These are phyloP conservation scores for Mechanitis messenoides DNA, from an alignment of 2,888 invertebrate species.

Conservation along the genomic window DNA sequence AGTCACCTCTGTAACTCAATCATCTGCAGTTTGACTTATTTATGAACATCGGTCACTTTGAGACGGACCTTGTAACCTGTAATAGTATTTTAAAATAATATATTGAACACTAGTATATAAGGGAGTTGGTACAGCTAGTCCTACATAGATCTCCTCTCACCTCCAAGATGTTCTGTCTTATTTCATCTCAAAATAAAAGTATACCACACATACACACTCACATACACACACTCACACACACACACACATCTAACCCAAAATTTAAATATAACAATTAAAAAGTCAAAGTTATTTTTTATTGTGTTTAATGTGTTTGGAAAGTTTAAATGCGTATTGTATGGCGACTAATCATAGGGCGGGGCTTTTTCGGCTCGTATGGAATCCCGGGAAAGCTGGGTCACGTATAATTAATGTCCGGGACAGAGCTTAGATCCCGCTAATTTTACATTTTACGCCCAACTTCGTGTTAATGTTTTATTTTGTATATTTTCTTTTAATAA, in stretches of 20 bases:
- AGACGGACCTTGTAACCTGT: too few relatives aligned
- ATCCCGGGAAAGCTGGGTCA: slow-evolving; percentile 30
- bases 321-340: slow-evolving; percentile 31
- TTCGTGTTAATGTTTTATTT: background rate
- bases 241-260: background rate
- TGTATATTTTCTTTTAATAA: too few relatives aligned
- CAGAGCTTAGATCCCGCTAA: slow-evolving; percentile 20
- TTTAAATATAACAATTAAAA: slow-evolving; percentile 20
- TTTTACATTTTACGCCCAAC: slow-evolving; percentile 18
- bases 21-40: too few relatives aligned
- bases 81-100: too few relatives aligned
- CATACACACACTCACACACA: background rate
- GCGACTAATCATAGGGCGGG: slow-evolving; percentile 37
- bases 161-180: too few relatives aligned
- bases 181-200: background rate
- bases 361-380: slow-evolving; percentile 24
- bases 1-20: too few relatives aligned
- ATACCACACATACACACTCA: background rate
- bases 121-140: too few relatives aligned
- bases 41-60: too few relatives aligned
- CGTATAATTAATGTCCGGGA: slow-evolving; percentile 25
- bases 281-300: slow-evolving; percentile 23
- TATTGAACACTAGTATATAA: too few relatives aligned
- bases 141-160: too few relatives aligned
- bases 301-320: slow-evolving; percentile 27